Base-by-base conservation (phyloP, 2,888 invertebrate genomes). In the Hirtodrosophila confusa region DNA sequence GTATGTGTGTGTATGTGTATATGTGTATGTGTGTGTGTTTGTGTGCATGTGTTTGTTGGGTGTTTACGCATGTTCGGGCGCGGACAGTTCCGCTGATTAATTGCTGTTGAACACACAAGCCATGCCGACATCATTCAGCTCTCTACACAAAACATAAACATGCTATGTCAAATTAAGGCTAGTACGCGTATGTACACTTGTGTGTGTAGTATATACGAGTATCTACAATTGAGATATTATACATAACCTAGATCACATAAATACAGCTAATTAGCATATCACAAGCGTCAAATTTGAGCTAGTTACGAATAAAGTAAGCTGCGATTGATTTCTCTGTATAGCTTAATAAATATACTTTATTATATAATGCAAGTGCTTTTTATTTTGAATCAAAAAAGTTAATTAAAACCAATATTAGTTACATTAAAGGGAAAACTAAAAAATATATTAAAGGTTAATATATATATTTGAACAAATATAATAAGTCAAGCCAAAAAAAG, bases 61-160 rank as follows among this genome's bases (percentile, higher is more conserved):
- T 72, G 75, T 84, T 84, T 86, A 86, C 86, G 87, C 82, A 82
- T 82, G 86, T 86, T 80, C 64, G 77, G 75, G 88, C 79, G 83
- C 88, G 86, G 88, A 86, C 86, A 85, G 88, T 82, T 86, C 73
- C 86, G 86, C 88, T 88, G 84, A 84, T 84, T 84, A 84, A 84
- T 84, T 84, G 88, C 78, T 62, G 61, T 72, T 86, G 80, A 83
- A 60, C 84, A 84, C 71, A 87, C 84, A 84, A 50, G 23, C 50
- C 37, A 43, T 67, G 66, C 63, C 68, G 70, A 70, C 72, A 84
- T 80, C 78, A 84, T 80, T 75, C 69, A 76, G 60, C 54, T 64
- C 55, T 45, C 41, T 36, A 29, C 45, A 43, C 45, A 40, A 29
- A 24, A 41, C 51, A 66, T 56, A 67, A 71, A 49, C 61, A 62